Conservation (phyloP, 2,888 invertebrate species). For the Folsomia candida region DNA sequence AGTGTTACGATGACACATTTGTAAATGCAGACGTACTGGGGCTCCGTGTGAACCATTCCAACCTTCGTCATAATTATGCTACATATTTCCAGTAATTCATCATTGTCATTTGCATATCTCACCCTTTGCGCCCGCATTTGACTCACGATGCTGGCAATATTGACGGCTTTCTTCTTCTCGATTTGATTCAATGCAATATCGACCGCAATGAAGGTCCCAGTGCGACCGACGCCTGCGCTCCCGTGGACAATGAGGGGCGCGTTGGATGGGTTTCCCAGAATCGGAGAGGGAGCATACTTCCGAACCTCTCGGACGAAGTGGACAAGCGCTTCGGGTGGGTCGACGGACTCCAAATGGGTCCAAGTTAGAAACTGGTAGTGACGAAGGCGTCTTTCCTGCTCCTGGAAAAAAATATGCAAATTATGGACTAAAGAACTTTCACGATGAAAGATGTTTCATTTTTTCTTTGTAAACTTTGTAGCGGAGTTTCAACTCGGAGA, state of each 20-base stretch:
- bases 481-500: no score
- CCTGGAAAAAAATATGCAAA: constrained; percentile 53
- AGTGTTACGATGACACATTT: constrained; percentile 64
- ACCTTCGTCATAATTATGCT: no score
- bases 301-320: constrained; percentile 89
- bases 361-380: constrained; percentile 98
- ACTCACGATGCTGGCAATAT: constrained; percentile 93
- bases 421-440: no score
- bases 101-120: no score
- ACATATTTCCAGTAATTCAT: no score
- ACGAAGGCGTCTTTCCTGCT: constrained; percentile 79
- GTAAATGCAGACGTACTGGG: constrained; percentile 98
- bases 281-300: constrained; percentile 80
- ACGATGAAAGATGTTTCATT: background rate
- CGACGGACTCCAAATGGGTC: constrained; percentile 98
- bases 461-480: background rate
- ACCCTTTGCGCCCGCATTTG: constrained; percentile 82
- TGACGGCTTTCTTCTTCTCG: constrained; percentile 77
- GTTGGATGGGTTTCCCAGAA: constrained; percentile 54
- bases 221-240: constrained; percentile 68
- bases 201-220: constrained; percentile 94
- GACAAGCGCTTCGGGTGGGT: constrained; percentile 88
- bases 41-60: constrained; percentile 73
- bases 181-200: constrained; percentile 91
- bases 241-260: constrained; percentile 95